A percentile compares a stretch with the other conserved stretches of the same genome.
Evolutionary conservation across 2,888 invertebrate genomes (phyloP).

Genomic region (Proisotoma minuta): DNA sequence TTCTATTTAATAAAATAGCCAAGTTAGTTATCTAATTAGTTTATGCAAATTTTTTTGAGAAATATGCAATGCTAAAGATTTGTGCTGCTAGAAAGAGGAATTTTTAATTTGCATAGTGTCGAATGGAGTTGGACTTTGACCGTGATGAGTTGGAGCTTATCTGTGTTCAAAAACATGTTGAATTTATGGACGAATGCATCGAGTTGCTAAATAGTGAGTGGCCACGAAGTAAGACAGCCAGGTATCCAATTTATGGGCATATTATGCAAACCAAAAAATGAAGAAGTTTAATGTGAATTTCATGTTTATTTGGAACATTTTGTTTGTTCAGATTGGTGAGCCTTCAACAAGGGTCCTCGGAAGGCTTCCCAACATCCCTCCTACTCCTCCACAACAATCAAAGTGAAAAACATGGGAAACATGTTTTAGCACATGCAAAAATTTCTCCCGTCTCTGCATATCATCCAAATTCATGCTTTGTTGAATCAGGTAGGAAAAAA

Average conservation of each 20-base stretch:
- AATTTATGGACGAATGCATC: slow-evolving; percentile 67
- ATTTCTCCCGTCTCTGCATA: slow-evolving; percentile 64
- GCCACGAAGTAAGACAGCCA: slow-evolving; percentile 74
- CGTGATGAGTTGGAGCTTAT: slow-evolving; percentile 54
- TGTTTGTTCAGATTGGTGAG: slow-evolving; percentile 59
- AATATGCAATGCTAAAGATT: too few relatives aligned
- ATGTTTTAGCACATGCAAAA: slow-evolving; percentile 63
- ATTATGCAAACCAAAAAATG: background rate
- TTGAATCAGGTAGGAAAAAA: slow-evolving; percentile 67
- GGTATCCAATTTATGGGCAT: slow-evolving; percentile 51
- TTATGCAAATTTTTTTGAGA: too few relatives aligned
- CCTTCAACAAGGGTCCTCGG: slow-evolving; percentile 55
- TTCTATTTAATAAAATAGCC: too few relatives aligned
- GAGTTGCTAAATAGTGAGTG: slow-evolving; percentile 78
- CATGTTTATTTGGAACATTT: background rate
- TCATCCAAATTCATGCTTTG: slow-evolving; percentile 66
- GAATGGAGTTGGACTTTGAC: slow-evolving; percentile 21
- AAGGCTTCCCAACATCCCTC: slow-evolving; percentile 47
- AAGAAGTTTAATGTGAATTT: background rate
- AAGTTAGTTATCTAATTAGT: too few relatives aligned
- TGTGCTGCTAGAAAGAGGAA: too few relatives aligned
- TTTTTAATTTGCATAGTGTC: too few relatives aligned
- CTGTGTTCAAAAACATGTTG: slow-evolving; percentile 67
- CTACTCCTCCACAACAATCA: slow-evolving; percentile 53
- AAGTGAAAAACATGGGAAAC: slow-evolving; percentile 59